Evolutionary conservation across 2,797 vertebrate species (phyloP).

Genomic region (Chelidonichthys spinosus): DNA sequence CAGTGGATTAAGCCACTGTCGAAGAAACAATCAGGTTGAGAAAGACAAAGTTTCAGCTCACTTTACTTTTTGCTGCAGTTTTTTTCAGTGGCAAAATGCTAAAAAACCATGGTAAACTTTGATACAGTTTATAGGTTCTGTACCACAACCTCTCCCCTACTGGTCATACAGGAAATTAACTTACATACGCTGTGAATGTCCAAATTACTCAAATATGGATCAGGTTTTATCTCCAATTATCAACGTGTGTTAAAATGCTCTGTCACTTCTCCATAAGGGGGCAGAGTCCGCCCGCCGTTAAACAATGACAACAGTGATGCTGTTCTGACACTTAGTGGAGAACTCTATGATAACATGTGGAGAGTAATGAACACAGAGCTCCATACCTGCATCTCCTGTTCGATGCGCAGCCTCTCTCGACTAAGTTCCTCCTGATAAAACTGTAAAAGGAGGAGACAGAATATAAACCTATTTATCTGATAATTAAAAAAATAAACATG

Average conservation of each 20-base stretch:
- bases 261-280: constrained; percentile 47
- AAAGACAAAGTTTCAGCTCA: constrained; percentile 14
- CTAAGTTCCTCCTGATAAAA: constrained; percentile 86
- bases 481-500: neutral
- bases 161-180: neutral
- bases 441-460: constrained; percentile 64
- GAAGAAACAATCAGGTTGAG: neutral
- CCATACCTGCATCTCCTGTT: constrained; percentile 87
- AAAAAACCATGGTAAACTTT: neutral
- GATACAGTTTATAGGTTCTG: neutral
- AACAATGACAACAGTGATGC: constrained; percentile 28
- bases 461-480: constrained; percentile 5
- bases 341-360: constrained; percentile 32
- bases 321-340: constrained; percentile 61
- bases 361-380: neutral
- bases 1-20: neutral
- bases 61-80: neutral
- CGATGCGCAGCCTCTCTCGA: constrained; percentile 84
- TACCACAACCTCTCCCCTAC: neutral
- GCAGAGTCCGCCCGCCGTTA: constrained; percentile 42
- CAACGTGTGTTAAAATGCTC: constrained; percentile 23
- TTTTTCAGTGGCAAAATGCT: neutral
- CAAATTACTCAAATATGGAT: neutral
- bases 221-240: neutral
- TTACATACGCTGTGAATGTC: neutral